phyloP scores from a whole-genome alignment of 2,888 invertebrate genomes.

The Chaitophorus viminalis region DNA sequence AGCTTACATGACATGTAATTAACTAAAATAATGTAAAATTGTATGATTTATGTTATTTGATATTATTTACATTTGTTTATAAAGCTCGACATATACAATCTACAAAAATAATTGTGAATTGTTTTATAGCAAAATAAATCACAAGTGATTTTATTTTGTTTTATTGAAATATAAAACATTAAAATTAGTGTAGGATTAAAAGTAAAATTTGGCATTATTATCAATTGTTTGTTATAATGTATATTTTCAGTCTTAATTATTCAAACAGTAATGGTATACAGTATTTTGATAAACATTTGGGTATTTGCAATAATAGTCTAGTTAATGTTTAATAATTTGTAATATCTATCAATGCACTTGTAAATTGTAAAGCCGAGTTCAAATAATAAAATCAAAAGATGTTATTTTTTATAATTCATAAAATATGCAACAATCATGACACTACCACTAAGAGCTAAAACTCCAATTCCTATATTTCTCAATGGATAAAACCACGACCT shows the following conservation, averaged over 20 bases:
- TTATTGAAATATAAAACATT: slow-evolving; percentile 25
- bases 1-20: background rate
- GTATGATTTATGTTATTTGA: slow-evolving; percentile 23
- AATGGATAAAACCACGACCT: slow-evolving; percentile 80
- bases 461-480: slow-evolving; percentile 76
- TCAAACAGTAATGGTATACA: slow-evolving; percentile 29
- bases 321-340: slow-evolving; percentile 14
- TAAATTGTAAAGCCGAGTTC: slow-evolving; percentile 54
- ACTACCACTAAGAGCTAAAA: slow-evolving; percentile 74
- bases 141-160: background rate
- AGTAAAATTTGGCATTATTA: slow-evolving; percentile 2
- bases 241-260: slow-evolving; percentile 50
- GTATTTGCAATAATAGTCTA: slow-evolving; percentile 3
- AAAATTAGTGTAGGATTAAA: slow-evolving; percentile 3
- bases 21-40: slow-evolving; percentile 41
- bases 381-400: slow-evolving; percentile 19
- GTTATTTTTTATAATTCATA: slow-evolving; percentile 61
- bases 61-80: slow-evolving; percentile 51
- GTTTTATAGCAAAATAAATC: slow-evolving; percentile 28
- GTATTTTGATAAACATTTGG: slow-evolving; percentile 24
- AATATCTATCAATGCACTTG: slow-evolving; percentile 24
- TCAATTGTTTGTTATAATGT: background rate
- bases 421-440: slow-evolving; percentile 68
- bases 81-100: slow-evolving; percentile 39
- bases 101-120: slow-evolving; percentile 39